phyloP scores from a whole-genome alignment of 2,888 invertebrate species.

The Melanostoma scalare region DNA sequence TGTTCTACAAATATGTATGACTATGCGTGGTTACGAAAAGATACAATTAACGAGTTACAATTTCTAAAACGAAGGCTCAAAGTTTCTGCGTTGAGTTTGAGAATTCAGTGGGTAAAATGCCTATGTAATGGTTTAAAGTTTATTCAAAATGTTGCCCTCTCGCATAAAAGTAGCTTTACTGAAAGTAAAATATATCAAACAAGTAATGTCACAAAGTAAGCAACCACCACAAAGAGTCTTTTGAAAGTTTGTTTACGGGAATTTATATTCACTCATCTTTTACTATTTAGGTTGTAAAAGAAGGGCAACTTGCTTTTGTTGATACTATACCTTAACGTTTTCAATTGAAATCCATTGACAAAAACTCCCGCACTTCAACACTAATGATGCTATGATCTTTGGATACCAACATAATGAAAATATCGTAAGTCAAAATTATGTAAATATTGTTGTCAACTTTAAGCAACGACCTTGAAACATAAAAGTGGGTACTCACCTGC shows the following conservation, averaged over 20 bases:
- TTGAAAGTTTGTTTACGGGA: not conserved
- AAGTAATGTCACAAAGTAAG: too few relatives aligned
- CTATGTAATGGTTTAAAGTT: conserved; percentile 5
- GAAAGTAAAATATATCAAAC: too few relatives aligned
- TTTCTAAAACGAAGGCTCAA: conserved; percentile 24
- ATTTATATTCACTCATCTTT: too few relatives aligned
- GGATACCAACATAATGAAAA: too few relatives aligned
- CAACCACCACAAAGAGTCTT: not conserved
- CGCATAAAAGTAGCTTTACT: not conserved
- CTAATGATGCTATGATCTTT: too few relatives aligned
- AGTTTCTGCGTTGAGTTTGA: not conserved
- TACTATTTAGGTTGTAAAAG: too few relatives aligned
- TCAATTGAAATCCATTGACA: not conserved
- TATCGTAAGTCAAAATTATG: too few relatives aligned
- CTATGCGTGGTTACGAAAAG: conserved; percentile 42
- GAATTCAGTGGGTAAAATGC: conserved; percentile 17
- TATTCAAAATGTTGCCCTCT: not conserved
- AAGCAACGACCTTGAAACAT: conserved; percentile 2
- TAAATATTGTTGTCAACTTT: not conserved
- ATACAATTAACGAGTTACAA: conserved; percentile 41
- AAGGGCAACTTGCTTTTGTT: not conserved
- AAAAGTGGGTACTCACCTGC: not conserved
- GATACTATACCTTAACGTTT: not conserved
- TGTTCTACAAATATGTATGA: conserved; percentile 49
- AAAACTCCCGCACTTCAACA: too few relatives aligned